Evolutionary conservation across 2,888 invertebrate genomes (phyloP), one percentile per base, ranked within the genome.

Genomic region (Epiblema foenella): DNA sequence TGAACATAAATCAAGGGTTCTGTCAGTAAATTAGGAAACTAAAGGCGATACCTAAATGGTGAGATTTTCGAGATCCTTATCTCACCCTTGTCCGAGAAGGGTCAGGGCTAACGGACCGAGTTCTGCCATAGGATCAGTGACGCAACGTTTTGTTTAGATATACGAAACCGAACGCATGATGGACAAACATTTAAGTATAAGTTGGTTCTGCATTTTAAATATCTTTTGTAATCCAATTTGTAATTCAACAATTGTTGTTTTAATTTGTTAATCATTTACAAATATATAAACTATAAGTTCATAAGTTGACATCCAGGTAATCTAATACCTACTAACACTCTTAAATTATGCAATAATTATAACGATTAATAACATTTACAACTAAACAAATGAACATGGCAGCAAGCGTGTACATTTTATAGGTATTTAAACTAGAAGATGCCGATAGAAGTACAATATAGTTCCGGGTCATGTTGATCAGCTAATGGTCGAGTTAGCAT

Each of bases 31-130:
- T 77, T 75, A 74, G 76, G 54, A 62, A 65, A 73, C 65, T 65
- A 58, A 67, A 68, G 49, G 75, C 74, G 75, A 79, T 77, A 24
- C 24, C 24, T 24, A 76, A 79, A 75, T 77, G 74, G 74, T 74
- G 71, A 72, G 68, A 75, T 77, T 76, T 74, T 75, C 69, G 74
- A 75, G 82, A 82, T 81, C 77, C 78, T 78, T 80, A 80, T 82
- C 80, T 75, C 68, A 78, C 78, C 80, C 79, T 81, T 75, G 77
- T 81, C 77, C 78, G 73, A 68, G 68, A 75, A 75, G 78, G 80
- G 75, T 75, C 75, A 76, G 60, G 73, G 74, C 69, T 66, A 67
- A 67, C 71, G 72, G 69, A 64, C 64, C 69, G 58, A 70, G 73
- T 66, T 75, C 72, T 65, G 69, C 72, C 75, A 75, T 74, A 77